phyloP scores from a whole-genome alignment of 2,113 vertebrate genomes.

The Henicopernis longicauda region DNA sequence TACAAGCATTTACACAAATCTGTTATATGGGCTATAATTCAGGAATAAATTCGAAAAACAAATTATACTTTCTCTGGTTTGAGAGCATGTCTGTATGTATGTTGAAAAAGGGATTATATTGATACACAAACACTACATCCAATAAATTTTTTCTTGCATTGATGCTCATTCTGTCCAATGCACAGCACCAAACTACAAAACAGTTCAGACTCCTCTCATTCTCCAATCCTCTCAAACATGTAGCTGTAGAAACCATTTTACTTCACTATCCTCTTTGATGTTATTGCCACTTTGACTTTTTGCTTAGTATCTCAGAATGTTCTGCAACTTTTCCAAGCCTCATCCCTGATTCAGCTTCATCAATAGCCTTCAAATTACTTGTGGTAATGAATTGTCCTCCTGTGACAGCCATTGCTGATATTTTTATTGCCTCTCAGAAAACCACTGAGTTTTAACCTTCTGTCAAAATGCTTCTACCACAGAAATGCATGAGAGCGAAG shows the following conservation, averaged over 20 bases:
- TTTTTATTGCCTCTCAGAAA: not conserved
- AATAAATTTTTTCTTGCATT: not conserved
- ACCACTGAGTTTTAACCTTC: not conserved
- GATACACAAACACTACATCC: accelerated
- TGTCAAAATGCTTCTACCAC: not conserved
- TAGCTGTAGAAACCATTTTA: not conserved
- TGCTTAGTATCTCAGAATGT: not conserved
- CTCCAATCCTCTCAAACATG: not conserved
- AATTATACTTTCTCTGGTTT: not conserved
- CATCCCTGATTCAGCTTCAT: not conserved
- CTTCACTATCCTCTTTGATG: not conserved
- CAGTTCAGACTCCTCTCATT: not conserved
- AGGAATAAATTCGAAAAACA: not conserved
- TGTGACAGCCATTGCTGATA: not conserved
- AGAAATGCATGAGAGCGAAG: not conserved
- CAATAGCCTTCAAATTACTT: not conserved
- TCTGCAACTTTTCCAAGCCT: not conserved
- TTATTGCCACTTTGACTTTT: not conserved
- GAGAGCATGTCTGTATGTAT: not conserved
- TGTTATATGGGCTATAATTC: not conserved
- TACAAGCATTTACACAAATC: not conserved
- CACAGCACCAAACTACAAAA: not conserved
- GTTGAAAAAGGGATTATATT: not conserved
- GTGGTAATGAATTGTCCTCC: not conserved
- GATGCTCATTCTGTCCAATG: not conserved